Evolutionary conservation across 2,113 vertebrate genomes (phyloP), one percentile per base, ranked within the genome.

Genomic region (Tyrannus savana): DNA sequence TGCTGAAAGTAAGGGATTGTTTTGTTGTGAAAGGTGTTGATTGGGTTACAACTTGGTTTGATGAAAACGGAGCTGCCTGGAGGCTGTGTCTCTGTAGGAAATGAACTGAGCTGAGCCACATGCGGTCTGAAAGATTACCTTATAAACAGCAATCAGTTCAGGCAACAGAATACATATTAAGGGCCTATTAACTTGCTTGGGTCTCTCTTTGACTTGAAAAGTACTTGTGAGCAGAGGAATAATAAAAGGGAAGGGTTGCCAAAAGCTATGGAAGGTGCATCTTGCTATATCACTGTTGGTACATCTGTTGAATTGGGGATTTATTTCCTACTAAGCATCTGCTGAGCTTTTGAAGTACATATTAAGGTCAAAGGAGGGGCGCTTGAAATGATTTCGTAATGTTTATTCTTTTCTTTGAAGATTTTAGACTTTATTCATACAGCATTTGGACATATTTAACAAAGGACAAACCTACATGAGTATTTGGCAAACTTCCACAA

Each of bases 31-130:
- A 94, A 94, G 85, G 87, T 96, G 73, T 93, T 97, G 98, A 98
- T 98, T 97, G 92, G 97, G 97, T 98, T 98, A 97, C 96, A 96
- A 87, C 96, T 93, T 96, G 93, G 92, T 97, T 97, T 97, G 96
- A 96, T 95, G 97, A 95, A 98, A 97, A 96, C 97, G 97, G 98
- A 98, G 95, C 92, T 98, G 98, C 98, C 98, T 87, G 72, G 96
- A 62, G 98, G 98, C 97, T 93, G 77, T 97, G 62, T 97, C 97
- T 66, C 98, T 96, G 97, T 95, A 95, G 97, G 98, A 93, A 96
- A 97, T 97, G 96, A 96, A 88, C 96, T 91, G 93, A 97, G 94
- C 79, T 93, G 91, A 89, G 28, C 97, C 97, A 78, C 96, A 94
- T 98, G 97, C 28, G 27, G 98, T 94, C 92, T 85, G 47, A 79